phyloP scores from a whole-genome alignment of 2,888 invertebrate genomes.

The Melieria omissa region DNA sequence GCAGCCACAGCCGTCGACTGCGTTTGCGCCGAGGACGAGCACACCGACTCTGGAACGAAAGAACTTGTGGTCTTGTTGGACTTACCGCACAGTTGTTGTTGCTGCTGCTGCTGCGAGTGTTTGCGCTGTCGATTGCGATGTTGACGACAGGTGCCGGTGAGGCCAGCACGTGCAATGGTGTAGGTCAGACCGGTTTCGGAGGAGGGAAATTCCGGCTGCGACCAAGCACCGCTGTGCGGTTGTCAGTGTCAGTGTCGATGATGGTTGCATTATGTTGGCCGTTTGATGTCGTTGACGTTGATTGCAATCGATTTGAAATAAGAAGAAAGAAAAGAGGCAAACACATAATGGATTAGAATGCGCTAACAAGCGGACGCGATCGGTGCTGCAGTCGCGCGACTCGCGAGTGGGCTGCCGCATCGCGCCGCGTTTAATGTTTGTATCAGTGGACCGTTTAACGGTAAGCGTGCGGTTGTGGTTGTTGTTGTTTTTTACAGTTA shows the following conservation, averaged over 20 bases:
- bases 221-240: slow-evolving; percentile 55
- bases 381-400: neutral
- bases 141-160: slow-evolving; percentile 53
- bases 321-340: neutral
- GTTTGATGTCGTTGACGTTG: slow-evolving; percentile 4
- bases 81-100: slow-evolving; percentile 46
- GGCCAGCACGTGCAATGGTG: slow-evolving; percentile 60
- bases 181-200: slow-evolving; percentile 66
- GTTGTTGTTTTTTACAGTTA: slow-evolving; percentile 37
- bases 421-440: neutral
- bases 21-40: slow-evolving; percentile 55
- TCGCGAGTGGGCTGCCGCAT: neutral
- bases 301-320: slow-evolving; percentile 26
- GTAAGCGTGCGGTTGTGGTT: slow-evolving; percentile 12
- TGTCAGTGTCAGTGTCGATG: neutral
- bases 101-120: slow-evolving; percentile 51
- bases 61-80: slow-evolving; percentile 50
- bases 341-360: neutral
- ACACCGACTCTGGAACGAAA: slow-evolving; percentile 54
- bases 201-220: slow-evolving; percentile 62
- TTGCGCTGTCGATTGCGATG: slow-evolving; percentile 52
- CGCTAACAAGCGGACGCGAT: neutral
- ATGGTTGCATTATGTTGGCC: neutral
- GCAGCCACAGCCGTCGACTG: slow-evolving; percentile 60
- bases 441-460: neutral